Evolutionary conservation across 2,797 vertebrate species (phyloP), one percentile per base, ranked within the genome.

Genomic region (Amblyraja radiata): DNA sequence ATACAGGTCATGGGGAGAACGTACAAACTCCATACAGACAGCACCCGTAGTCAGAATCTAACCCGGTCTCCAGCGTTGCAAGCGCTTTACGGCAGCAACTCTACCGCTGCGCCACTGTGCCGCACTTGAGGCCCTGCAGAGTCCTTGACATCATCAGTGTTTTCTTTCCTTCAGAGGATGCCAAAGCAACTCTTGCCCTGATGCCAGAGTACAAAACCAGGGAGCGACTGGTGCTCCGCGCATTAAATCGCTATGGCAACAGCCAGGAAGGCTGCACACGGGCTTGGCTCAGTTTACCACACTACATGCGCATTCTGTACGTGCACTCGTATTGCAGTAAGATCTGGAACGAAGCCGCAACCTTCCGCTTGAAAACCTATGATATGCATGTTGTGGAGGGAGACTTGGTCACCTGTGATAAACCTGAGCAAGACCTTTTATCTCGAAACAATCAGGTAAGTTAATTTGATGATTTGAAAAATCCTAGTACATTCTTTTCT

Each of bases 311-410:
- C 84, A 95, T 98, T 94, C 98, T 99, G 95, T 99, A 99, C 77
- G 93, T 97, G 54, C 98, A 99, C 11, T 98, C 99, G 23, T 99
- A 99, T 94, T 99, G 98, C 93, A 99, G 99, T 96, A 98, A 97
- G 94, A 95, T 99, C 94, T 99, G 99, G 98, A 99, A 99, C 10
- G 97, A 98, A 93, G 98, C 98, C 0, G 96, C 95, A 0, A 97
- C 97, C 0, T 97, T 97, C 61, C 96, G 99, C 91, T 94, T 99
- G 94, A 94, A 94, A 25, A 95, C 94, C 0, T 97, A 99, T 16
- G 97, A 97, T 46, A 95, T 95, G 18, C 94, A 94, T 76, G 97
- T 97, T 93, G 96, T 97, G 10, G 94, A 96, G 94, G 99, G 99
- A 18, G 99, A 99, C 95, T 96, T 99, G 94, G 97, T 99, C 92